Evolutionary conservation across 2,113 vertebrate species (phyloP).

Genomic region (Fregetta grallaria): DNA sequence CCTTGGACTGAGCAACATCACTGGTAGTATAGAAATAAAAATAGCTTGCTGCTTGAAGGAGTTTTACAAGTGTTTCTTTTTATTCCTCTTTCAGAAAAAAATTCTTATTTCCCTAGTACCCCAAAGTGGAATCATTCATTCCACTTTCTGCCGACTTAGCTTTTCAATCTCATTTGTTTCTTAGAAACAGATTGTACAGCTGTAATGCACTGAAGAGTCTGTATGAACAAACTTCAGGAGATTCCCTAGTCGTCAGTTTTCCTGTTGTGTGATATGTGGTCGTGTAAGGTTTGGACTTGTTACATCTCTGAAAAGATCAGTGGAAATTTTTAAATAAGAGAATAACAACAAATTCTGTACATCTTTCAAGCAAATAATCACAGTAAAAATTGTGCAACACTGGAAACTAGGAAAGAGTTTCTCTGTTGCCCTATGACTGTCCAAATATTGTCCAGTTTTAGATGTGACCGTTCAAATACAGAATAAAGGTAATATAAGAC

Average conservation of each 20-base stretch:
- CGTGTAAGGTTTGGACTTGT: not conserved
- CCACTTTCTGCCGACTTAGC: not conserved
- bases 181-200: not conserved
- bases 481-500: not conserved
- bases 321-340: not conserved
- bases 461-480: not conserved
- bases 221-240: not conserved
- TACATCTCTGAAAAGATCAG: not conserved
- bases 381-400: not conserved
- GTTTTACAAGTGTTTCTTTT: not conserved
- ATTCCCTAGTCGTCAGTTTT: not conserved
- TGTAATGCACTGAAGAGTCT: not conserved
- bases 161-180: not conserved
- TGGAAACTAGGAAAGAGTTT: not conserved
- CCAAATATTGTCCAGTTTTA: not conserved
- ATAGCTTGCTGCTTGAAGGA: not conserved
- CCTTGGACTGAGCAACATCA: constrained; percentile 86
- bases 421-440: not conserved
- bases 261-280: not conserved
- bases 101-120: not conserved
- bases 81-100: not conserved
- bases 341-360: not conserved
- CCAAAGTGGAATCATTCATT: not conserved
- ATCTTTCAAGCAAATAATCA: not conserved
- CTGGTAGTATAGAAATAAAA: constrained; percentile 71